Conservation (phyloP, 2,113 vertebrate genomes). For the Diglossa brunneiventris region DNA sequence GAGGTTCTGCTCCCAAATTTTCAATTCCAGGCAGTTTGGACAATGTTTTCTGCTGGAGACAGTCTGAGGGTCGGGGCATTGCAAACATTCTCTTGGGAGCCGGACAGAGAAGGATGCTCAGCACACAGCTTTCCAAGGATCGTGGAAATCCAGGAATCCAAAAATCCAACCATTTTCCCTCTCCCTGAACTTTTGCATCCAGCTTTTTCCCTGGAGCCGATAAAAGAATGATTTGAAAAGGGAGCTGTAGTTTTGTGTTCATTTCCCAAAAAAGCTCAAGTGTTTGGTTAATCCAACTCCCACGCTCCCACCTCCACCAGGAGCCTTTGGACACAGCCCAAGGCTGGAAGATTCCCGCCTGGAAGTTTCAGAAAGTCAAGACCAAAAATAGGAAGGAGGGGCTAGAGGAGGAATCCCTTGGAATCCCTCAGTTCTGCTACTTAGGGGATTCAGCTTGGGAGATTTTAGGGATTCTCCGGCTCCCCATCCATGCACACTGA, state of each 20-base stretch:
- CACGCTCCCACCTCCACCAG: neutral
- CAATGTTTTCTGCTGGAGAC: fast-evolving
- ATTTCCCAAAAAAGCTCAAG: neutral
- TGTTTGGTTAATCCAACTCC: neutral
- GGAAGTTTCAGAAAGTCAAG: neutral
- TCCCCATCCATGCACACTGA: fast-evolving
- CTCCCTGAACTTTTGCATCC: neutral
- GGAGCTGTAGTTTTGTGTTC: neutral
- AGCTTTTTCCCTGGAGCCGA: neutral
- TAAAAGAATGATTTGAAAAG: neutral
- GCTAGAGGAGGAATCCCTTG: neutral
- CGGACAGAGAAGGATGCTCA: neutral
- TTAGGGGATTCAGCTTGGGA: neutral
- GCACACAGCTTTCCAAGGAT: neutral
- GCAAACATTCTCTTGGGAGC: neutral
- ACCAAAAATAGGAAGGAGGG: neutral
- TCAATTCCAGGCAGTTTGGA: neutral
- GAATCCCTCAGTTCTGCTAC: neutral
- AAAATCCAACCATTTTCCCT: neutral
- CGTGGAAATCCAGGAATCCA: fast-evolving
- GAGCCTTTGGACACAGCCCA: neutral
- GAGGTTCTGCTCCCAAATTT: neutral
- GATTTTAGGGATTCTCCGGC: neutral
- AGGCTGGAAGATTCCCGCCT: neutral
- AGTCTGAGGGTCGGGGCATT: neutral